Evolutionary conservation across 2,888 invertebrate genomes (phyloP).

Genomic region (Drosophila mimica): DNA sequence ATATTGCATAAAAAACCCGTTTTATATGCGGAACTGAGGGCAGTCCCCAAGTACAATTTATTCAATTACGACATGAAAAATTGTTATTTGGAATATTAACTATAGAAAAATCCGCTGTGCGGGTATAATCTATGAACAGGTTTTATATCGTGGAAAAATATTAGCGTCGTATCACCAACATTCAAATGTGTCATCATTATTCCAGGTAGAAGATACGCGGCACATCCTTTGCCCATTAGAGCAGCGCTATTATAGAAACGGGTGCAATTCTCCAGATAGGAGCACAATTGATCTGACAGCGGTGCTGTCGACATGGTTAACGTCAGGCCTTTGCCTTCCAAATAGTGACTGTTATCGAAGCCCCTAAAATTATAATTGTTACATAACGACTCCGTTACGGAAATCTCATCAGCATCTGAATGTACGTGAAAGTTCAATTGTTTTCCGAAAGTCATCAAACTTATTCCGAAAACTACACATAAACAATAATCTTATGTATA

Average conservation of each 20-base stretch:
- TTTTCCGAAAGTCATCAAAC: background rate
- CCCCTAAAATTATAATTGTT: slow-evolving; percentile 53
- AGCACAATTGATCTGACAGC: slow-evolving; percentile 58
- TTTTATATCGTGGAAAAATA: slow-evolving; percentile 49
- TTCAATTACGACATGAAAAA: slow-evolving; percentile 8
- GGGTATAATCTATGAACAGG: slow-evolving; percentile 33
- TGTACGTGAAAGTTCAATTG: background rate
- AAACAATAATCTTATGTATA: background rate
- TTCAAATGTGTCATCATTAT: slow-evolving; percentile 28
- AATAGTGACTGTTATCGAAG: slow-evolving; percentile 19
- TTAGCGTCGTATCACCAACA: slow-evolving; percentile 8
- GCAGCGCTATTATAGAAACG: slow-evolving; percentile 42
- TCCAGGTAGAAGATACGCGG: slow-evolving; percentile 55
- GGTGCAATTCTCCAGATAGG: slow-evolving; percentile 36
- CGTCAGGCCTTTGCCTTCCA: slow-evolving; percentile 49
- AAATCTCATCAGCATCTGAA: slow-evolving; percentile 9
- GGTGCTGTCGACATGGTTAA: slow-evolving; percentile 16
- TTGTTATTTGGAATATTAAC: background rate
- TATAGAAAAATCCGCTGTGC: background rate
- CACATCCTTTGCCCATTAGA: slow-evolving; percentile 42
- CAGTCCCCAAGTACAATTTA: slow-evolving; percentile 18
- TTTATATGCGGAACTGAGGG: slow-evolving; percentile 30
- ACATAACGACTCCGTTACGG: slow-evolving; percentile 40
- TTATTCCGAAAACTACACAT: background rate
- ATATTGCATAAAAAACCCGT: slow-evolving; percentile 49